Base-by-base conservation (phyloP, 1,140 invertebrate genomes). In the Chrysomallon squamiferum region DNA sequence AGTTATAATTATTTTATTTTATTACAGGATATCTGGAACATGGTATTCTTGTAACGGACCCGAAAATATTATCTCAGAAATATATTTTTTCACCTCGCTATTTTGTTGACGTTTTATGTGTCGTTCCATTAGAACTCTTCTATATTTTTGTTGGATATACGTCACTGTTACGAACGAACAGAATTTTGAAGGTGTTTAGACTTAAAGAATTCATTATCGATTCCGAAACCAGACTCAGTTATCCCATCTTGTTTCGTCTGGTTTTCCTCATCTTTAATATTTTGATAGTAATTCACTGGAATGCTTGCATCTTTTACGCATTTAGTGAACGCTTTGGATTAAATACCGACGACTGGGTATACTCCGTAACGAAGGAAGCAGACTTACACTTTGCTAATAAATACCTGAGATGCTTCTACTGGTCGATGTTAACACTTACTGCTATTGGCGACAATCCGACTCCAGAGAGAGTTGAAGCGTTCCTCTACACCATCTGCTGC, bases 281-380 rank as follows among this genome's bases (percentile, higher is more conserved):
- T 66, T 87, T 96, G 43, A 90, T 97, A 45, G 89, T 97, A 33
- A 97, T 97, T 66, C 95, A 97, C 82, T 97, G 95, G 95, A 97
- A 97, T 84, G 95, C 93, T 7, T 97, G 95, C 83, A 88, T 97
- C 68, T 97, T 96, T 85, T 97, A 96, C 62, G 71, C 76, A 22
- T 69, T 79, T 9, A 75, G 72, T 59, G 71, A 80, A 69, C 90
- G 89, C 32, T 92, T 97, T 52, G 95, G 94, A 27, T 94, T 96
- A 74, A 93, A 93, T 5, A 88, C 89, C 0, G 95, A 97, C 76
- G 90, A 90, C 66, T 96, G 95, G 95, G 94, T 90, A 1, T 89
- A 89, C 61, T 76, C 76, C 3, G 22, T 89, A 59, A 62, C 79
- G 20, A 81, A 82, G 60, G 65, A 71, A 11, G 61, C 68, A 58